Evolutionary conservation across 2,797 vertebrate genomes (phyloP).

Genomic region (Myotis planiceps): DNA sequence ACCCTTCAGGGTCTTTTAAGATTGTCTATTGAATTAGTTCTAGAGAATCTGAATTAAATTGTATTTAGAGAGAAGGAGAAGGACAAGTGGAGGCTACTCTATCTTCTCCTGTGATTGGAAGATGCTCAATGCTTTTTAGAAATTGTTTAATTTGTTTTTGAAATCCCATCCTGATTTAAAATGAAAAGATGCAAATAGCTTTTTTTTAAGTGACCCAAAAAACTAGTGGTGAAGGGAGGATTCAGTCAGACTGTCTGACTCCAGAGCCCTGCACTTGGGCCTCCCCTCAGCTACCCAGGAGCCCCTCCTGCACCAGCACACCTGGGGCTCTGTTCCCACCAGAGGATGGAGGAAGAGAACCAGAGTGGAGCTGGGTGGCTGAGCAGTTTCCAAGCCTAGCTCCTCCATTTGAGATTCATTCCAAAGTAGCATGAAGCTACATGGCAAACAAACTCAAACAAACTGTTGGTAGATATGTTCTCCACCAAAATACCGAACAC

Average conservation of each 20-base stretch:
- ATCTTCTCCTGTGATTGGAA: neutral
- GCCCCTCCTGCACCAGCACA: neutral
- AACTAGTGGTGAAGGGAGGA: neutral
- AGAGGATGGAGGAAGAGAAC: neutral
- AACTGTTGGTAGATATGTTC: neutral
- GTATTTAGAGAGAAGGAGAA: neutral
- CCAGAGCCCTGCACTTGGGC: neutral
- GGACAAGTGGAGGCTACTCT: neutral
- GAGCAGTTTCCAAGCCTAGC: neutral
- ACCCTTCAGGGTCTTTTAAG: neutral
- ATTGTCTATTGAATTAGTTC: neutral
- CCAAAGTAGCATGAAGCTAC: neutral
- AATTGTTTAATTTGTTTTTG: neutral
- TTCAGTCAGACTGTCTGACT: neutral
- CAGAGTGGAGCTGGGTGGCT: neutral
- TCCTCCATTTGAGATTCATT: neutral
- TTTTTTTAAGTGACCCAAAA: neutral
- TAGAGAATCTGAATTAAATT: neutral
- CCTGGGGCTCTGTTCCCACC: neutral
- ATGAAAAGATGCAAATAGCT: constrained; percentile 4
- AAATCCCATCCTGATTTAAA: neutral
- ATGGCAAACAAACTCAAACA: neutral
- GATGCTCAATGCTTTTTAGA: neutral
- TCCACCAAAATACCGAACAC: neutral
- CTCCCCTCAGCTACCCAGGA: neutral